Evolutionary conservation across 2,113 vertebrate genomes (phyloP).

Genomic region (Asarcornis scutulata): DNA sequence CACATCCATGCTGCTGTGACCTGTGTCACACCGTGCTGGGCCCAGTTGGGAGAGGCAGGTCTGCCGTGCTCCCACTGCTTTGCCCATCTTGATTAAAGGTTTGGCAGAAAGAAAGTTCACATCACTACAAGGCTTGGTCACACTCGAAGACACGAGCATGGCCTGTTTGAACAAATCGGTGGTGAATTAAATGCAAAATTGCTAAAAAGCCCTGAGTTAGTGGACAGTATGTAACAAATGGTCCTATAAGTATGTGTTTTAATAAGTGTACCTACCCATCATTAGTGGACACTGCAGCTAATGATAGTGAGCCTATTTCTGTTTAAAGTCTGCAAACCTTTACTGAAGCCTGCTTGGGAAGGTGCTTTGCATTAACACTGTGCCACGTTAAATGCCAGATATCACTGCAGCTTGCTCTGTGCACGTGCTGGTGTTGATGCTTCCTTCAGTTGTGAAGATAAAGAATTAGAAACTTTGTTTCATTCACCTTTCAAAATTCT

Average conservation of each 20-base stretch:
- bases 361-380: not conserved
- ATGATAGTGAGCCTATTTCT: not conserved
- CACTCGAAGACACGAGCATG: not conserved
- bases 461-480: not conserved
- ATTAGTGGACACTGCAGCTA: not conserved
- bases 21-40: not conserved
- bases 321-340: not conserved
- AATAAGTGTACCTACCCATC: not conserved
- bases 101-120: not conserved
- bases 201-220: not conserved
- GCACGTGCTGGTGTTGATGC: not conserved
- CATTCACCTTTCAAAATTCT: not conserved
- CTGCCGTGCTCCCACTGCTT: not conserved
- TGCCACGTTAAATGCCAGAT: not conserved
- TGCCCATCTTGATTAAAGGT: not conserved
- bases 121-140: not conserved
- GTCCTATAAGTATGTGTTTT: not conserved
- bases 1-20: not conserved
- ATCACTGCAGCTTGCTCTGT: not conserved
- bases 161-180: not conserved
- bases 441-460: not conserved
- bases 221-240: not conserved
- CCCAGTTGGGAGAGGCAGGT: not conserved
- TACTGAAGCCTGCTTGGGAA: not conserved
- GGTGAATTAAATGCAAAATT: not conserved